Base-by-base conservation (phyloP, 1,140 invertebrate genomes). In the Leptinotarsa texana region DNA sequence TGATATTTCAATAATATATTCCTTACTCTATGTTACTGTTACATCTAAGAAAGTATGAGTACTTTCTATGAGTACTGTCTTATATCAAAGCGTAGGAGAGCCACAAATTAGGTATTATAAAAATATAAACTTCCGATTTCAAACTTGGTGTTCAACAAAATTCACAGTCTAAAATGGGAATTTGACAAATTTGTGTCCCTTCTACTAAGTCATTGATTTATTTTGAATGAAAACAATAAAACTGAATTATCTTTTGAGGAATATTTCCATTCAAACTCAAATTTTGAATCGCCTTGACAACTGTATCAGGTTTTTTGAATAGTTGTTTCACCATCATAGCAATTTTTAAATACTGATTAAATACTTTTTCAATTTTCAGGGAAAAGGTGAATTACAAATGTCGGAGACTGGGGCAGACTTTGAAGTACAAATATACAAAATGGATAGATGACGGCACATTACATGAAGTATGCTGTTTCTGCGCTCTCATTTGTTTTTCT, bases 401-500 rank as follows among this genome's bases (percentile, higher is more conserved):
- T 18, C 71, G 51, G 27, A 69, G 71, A 68, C 65, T 81, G 3
- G 22, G 72, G 11, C 66, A 68, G 13, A 74, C 49, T 11, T 24
- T 79, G n/a, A 71, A 75, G 74, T 63, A 75, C 3, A 78, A 73
- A 13, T 82, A 80, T 65, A 77, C 71, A 33, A 78, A 73, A 27
- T 80, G 77, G 77, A 76, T 74, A 18, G 75, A 77, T 63, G 61
- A 78, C 18, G 78, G 80, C 13, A 73, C 72, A 57, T 13, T 81
- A 33, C 74, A 81, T 65, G 75, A 82, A 73, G 78, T 84, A 67
- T 81, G 82, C 42, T 81, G 75, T 48, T 76, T 81, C 65, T 83
- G 82, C 65, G 79, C 83, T 22, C 67, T 84, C 33, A 27, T 83
- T 4, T 85, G 84, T 77, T 85, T 85, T 75, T 78, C 82, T 2